Evolutionary conservation across 2,888 invertebrate species (phyloP), one percentile per base, ranked within the genome.

Genomic region (Melitaea athalia): DNA sequence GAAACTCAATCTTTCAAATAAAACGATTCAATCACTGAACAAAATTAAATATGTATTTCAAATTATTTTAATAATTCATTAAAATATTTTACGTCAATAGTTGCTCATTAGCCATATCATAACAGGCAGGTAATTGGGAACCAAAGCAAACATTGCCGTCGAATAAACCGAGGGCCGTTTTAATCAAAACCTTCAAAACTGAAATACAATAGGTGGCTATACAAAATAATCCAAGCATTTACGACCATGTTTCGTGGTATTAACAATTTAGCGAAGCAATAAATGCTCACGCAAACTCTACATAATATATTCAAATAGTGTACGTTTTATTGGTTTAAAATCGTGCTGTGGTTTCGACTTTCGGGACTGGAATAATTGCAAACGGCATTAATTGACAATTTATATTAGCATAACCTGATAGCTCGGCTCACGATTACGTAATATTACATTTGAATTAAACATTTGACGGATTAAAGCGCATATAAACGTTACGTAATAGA

Each of bases 191-290:
- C 68, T 43, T 68, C 68, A 65, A 68, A 64, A 71, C 66, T 66
- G 66, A 71, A 66, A 68, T 66, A 71, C 71, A 71, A 68, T 71
- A 77, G 78, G 79, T 80, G 55, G 79, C 84, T 83, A 76, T 72
- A 75, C 72, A 71, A 70, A 82, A 81, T 79, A 81, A 80, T 79
- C 77, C 78, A 75, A 77, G 78, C 81, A 78, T 86, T 88, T 86
- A 86, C 84, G 87, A 86, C 77, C 84, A 81, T 84, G 84, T 86
- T 85, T 81, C 85, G 81, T 81, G 82, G 85, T 83, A 86, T 87
- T 85, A 86, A 87, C 86, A 85, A 87, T 87, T 87, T 85, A 86
- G 84, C 85, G 75, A 72, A 77, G 83, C 81, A 82, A 83, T 87
- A 87, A 88, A 87, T 80, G 82, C 84, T 85, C 84, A 85, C 84